Evolutionary conservation across 2,113 vertebrate genomes (phyloP).

Genomic region (Sterna hirundo): DNA sequence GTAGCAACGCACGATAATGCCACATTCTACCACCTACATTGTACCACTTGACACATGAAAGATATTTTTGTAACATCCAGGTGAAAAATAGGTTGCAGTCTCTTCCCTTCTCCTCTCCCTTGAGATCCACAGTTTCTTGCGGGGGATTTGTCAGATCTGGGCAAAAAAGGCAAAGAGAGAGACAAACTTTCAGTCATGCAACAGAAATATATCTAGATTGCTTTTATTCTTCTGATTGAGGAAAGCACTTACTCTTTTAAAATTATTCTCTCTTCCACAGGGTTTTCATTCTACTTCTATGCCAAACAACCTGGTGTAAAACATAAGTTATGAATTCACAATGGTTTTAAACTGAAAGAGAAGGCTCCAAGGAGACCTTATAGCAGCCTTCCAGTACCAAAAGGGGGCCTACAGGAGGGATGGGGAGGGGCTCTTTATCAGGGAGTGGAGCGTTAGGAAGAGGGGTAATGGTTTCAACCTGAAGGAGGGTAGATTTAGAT

Average conservation of each 20-base stretch:
- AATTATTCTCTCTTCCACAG: neutral
- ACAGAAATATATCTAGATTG: neutral
- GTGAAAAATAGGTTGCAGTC: neutral
- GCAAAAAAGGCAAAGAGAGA: neutral
- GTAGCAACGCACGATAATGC: constrained; percentile 11
- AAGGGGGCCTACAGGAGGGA: no score
- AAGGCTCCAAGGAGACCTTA: no score
- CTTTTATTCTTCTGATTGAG: neutral
- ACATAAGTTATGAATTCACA: neutral
- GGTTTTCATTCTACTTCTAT: neutral
- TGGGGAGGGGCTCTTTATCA: no score
- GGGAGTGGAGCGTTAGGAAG: no score
- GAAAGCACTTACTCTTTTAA: neutral
- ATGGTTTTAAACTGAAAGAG: neutral
- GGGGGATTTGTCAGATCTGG: neutral
- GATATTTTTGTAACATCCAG: constrained; percentile 24
- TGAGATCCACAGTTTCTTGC: neutral
- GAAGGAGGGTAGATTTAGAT: neutral
- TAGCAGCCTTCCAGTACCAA: no score
- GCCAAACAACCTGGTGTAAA: neutral
- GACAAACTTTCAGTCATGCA: neutral
- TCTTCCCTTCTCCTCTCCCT: neutral
- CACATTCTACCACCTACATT: constrained; percentile 26
- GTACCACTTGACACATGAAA: neutral
- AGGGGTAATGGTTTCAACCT: neutral